These are phyloP conservation scores for Mystacornis crossleyi DNA, from an alignment of 2,113 vertebrate species.

Conservation along the genomic window DNA sequence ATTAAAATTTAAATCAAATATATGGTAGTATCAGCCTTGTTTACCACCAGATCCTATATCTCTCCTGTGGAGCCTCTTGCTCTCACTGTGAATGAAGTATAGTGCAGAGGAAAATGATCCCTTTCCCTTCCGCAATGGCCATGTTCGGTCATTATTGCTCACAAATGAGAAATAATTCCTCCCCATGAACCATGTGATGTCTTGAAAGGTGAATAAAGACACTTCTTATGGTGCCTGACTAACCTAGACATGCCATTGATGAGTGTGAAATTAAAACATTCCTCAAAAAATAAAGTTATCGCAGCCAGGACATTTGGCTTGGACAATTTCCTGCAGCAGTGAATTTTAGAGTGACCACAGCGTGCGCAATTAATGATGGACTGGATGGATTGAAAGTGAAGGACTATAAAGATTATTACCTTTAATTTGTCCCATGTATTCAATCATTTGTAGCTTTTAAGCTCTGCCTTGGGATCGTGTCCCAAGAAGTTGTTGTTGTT, in stretches of 20 bases:
- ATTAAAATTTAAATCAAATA: conserved; percentile 44
- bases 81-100: background rate
- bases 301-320: background rate
- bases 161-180: background rate
- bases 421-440: background rate
- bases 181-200: background rate
- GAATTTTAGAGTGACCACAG: background rate
- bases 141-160: background rate
- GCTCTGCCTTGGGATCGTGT: background rate
- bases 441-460: background rate
- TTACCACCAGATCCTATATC: background rate
- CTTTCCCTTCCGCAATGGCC: background rate
- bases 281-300: background rate
- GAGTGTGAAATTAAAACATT: background rate
- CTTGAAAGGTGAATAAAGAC: background rate
- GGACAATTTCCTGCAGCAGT: background rate
- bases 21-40: background rate
- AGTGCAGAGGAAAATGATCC: background rate
- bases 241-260: background rate
- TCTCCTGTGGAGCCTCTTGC: background rate
- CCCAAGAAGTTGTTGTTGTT: background rate
- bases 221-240: background rate
- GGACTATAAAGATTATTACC: background rate
- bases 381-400: background rate
- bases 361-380: background rate